Evolutionary conservation across 2,113 vertebrate genomes (phyloP).

Genomic region (Orcinus orca): DNA sequence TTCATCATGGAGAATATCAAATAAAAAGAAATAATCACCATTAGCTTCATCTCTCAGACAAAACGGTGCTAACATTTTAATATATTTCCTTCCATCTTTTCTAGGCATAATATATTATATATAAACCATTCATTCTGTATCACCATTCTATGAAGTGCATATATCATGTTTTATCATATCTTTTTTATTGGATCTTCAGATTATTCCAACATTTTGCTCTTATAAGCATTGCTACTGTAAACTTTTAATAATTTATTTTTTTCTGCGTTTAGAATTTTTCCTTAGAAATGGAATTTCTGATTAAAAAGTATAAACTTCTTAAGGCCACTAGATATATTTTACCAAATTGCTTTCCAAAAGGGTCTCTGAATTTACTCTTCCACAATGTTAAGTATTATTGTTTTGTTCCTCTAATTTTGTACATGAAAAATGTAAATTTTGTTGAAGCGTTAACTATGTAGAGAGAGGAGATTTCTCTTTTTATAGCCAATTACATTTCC

Average conservation of each 20-base stretch:
- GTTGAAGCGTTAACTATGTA: not conserved
- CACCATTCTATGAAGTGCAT: not conserved
- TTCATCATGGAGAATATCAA: not conserved
- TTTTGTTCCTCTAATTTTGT: not conserved
- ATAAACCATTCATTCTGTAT: not conserved
- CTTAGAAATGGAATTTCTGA: not conserved
- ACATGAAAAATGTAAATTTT: not conserved
- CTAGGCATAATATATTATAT: not conserved
- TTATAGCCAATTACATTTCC: not conserved
- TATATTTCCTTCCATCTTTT: not conserved
- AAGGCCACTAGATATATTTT: not conserved
- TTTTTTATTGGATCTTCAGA: not conserved
- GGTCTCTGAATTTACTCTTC: not conserved
- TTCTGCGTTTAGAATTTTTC: slow-evolving; percentile 12
- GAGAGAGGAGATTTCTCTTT: not conserved
- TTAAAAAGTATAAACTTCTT: not conserved
- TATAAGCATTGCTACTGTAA: not conserved
- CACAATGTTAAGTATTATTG: not conserved
- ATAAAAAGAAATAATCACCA: not conserved
- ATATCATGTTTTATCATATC: not conserved
- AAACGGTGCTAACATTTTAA: not conserved
- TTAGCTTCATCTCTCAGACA: not conserved
- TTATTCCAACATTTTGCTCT: not conserved
- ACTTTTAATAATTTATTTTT: not conserved
- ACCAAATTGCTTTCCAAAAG: not conserved